Evolutionary conservation across 2,888 invertebrate species (phyloP), one percentile per base, ranked within the genome.

Genomic region (Cephus rjabovi): DNA sequence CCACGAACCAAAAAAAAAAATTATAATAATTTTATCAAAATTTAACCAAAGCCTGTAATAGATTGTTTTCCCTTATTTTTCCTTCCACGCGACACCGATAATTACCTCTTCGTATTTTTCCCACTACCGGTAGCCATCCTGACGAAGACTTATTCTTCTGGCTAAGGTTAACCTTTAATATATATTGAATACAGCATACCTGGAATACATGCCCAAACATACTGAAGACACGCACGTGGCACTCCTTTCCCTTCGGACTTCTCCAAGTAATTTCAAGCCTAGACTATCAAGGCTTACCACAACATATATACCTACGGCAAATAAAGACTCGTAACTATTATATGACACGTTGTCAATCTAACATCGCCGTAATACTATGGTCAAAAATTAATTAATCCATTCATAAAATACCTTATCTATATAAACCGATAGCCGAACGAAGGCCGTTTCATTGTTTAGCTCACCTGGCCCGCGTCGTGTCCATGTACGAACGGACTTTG

Each of bases 371-470:
- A 56, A 23, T 56, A 56, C 40, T 56, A 56, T 23, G 9, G 6
- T 23, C 2, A 56, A 56, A 56, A 56, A 56, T 56, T 15, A 71
- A 12, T 71, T 31, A 34, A 71, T 12, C 71, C 71, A 71, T 71
- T 71, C 71, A 71, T 71, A 71, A 71, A 71, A 71, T 23, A 12
- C 71, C 71, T 71, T 71, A 31, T 34, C 33, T 56, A 9, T 56
- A 56, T 56, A 56, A 23, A 56, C 56, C 56, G 56, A 56, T 56
- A 56, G 56, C 56, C 56, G 23, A 56, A 56, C 56, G 56, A 23
- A 23, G 56, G 56, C 56, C 56, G 23, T 9, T 15, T 56, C 23
- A 56, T 56, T 56, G 56, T 56, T 56, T 56, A 56, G 23, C 6
- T 56, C 56, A 56, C 56, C 56, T 56, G 56, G 56, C 23, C 56